Evolutionary conservation across 1,140 invertebrate genomes (phyloP).

Genomic region (Papilio polytes): DNA sequence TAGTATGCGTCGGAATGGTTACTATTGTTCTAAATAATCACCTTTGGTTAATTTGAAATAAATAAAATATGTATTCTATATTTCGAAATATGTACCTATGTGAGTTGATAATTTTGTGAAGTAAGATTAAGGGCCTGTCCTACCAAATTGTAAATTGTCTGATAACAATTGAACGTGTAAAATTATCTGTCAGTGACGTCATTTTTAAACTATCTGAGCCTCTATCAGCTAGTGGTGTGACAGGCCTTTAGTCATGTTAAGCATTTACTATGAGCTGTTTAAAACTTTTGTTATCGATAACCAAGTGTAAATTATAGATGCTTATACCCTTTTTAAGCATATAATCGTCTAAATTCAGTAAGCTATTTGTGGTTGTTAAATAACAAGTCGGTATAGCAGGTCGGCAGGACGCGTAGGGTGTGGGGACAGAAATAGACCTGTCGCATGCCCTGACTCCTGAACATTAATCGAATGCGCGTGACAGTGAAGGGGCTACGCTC

Average conservation of each 20-base stretch:
- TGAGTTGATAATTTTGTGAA: too few species aligned
- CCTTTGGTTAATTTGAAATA: not conserved
- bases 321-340: not conserved
- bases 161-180: too few species aligned
- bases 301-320: not conserved
- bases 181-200: too few species aligned
- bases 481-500: constrained; percentile 6
- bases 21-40: not conserved
- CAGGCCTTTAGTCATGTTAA: too few species aligned
- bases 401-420: constrained; percentile 1
- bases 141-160: too few species aligned
- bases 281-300: not conserved
- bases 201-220: too few species aligned
- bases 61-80: too few species aligned
- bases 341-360: not conserved
- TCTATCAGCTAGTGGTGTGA: too few species aligned
- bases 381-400: not conserved
- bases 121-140: too few species aligned
- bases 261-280: too few species aligned
- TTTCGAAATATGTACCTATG: too few species aligned
- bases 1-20: not conserved
- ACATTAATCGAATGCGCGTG: constrained; percentile 31
- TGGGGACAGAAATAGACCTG: constrained; percentile 35
- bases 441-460: constrained; percentile 37
- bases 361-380: constrained; percentile 30